These are phyloP conservation scores for Oncorhynchus kisutch DNA, from an alignment of 2,113 vertebrate genomes.

Conservation along the genomic window DNA sequence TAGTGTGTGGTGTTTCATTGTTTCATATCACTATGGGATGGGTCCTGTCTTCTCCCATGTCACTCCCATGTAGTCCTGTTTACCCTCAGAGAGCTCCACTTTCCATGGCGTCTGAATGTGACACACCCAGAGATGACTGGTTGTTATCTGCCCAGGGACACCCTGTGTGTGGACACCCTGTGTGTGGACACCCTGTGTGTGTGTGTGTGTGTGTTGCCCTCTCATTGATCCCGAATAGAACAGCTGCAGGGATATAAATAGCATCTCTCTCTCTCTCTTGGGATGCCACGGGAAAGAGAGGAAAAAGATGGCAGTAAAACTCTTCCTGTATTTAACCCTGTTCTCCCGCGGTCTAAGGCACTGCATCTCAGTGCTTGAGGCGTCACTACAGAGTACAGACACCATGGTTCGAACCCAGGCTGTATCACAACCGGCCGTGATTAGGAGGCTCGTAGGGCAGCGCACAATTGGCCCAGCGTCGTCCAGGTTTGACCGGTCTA, in stretches of 20 bases:
- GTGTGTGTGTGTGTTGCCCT: not conserved
- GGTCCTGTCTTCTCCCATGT: not conserved
- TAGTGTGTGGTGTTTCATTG: not conserved
- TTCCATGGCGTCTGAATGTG: slow-evolving; percentile 28
- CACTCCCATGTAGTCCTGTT: slow-evolving; percentile 8
- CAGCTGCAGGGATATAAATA: slow-evolving; percentile 69
- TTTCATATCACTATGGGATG: not conserved
- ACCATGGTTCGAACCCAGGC: too few relatives aligned
- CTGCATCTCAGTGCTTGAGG: too few relatives aligned
- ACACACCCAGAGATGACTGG: slow-evolving; percentile 38
- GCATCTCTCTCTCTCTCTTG: not conserved
- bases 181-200: not conserved
- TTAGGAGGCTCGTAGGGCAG: too few relatives aligned
- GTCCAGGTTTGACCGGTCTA: too few relatives aligned
- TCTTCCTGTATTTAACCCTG: not conserved
- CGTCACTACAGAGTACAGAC: too few relatives aligned
- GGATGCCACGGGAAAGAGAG: slow-evolving; percentile 27
- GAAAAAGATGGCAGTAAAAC: slow-evolving; percentile 26
- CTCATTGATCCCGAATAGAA: slow-evolving; percentile 26
- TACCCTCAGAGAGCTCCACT: slow-evolving; percentile 26
- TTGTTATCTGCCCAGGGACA: slow-evolving; percentile 20
- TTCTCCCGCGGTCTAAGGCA: too few relatives aligned
- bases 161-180: not conserved
- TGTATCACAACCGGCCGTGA: too few relatives aligned
- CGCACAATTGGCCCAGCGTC: too few relatives aligned